Evolutionary conservation across 2,113 vertebrate species (phyloP), one percentile per base, ranked within the genome.

Genomic region (Origma solitaria): DNA sequence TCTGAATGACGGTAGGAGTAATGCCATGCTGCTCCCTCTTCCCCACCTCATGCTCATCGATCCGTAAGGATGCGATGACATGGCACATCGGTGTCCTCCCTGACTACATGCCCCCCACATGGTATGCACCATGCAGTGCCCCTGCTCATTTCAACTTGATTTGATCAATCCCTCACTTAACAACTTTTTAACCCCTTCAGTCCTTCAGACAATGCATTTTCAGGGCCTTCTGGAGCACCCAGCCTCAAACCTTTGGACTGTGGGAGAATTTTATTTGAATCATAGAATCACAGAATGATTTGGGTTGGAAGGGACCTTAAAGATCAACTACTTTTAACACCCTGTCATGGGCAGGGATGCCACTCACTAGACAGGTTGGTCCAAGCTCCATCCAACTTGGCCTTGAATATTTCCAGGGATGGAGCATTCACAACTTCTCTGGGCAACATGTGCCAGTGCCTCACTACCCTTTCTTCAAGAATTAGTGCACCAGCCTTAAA

Each of bases 71-170:
- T 61, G 68, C 5, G 5, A 28, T 19, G 21, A n/a, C 44, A 47
- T 3, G 15, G 33, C 21, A 54, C 5, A 15, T 45, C 28, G 19
- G 8, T 25, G 40, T 47, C 17, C 49, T 82, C 33, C 35, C 33
- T 27, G 56, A 18, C 31, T 58, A 8, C 10, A 2, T 28, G 38
- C 27, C 42, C 28, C 10, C 0, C 1, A 18, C 68, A 65, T 6
- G 38, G 25, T 12, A 87, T 44, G 37, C 31, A 37, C 35, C 8
- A 0, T 60, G 37, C 10, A 31, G 13, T 65, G 33, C 22, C 25
- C 42, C 15, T 31, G 7, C 54, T 61, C 13, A 18, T 38, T 66
- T 80, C 37, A 6, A 37, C 47, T 50, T 37, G 23, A 53, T 40
- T 57, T 37, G 35, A 61, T 71, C 47, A 51, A 47, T 81, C 91